Base-by-base conservation (phyloP, 2,888 invertebrate genomes). In the Microctonus brassicae region DNA sequence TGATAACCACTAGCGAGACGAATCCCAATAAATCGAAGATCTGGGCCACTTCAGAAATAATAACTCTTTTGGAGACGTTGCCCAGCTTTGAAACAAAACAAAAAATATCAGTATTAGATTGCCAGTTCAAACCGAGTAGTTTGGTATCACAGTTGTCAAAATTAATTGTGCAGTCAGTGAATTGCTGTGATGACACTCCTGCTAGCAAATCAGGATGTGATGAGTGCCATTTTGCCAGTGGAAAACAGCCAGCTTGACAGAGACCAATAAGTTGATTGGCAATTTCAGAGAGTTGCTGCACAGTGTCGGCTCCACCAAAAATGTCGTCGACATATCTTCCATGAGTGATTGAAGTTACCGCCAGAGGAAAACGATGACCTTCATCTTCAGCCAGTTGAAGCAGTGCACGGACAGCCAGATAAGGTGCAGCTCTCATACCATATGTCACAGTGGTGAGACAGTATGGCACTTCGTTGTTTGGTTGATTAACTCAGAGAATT, bases 211-310 rank as follows among this genome's bases (percentile, higher is more conserved):
- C 9, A 9, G 36, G 36, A 10, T 36, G 36, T 9, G 29, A 29
- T 29, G 7, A 29, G 29, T 29, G 29, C 70, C 42, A 68, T 29
- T 73, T 73, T 11, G 69, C 69, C 1, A 72, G 39, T 1, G 61
- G 69, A 17, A 72, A 69, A 1, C 77, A 74, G 33, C 75, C 75
- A 57, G 75, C 74, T 11, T 39, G 22, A 66, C 73, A 74, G 2
- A 55, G n/a, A 1, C 9, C 22, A 11, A 1, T 24, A 3, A 66
- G 17, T 39, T 71, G 71, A 0, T 5, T 4, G 0, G 71, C 60
- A 1, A 9, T 36, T 6, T 13, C 13, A 7, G 33, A 17, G 24
- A 58, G 52, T 58, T 61, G 22, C 1, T 53, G 26, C 1, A 36
- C 1, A 2, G 64, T 68, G 7, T 29, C 69, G 0, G 63, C 67